phyloP scores from a whole-genome alignment of 2,113 vertebrate genomes.

The Ophiodon elongatus region DNA sequence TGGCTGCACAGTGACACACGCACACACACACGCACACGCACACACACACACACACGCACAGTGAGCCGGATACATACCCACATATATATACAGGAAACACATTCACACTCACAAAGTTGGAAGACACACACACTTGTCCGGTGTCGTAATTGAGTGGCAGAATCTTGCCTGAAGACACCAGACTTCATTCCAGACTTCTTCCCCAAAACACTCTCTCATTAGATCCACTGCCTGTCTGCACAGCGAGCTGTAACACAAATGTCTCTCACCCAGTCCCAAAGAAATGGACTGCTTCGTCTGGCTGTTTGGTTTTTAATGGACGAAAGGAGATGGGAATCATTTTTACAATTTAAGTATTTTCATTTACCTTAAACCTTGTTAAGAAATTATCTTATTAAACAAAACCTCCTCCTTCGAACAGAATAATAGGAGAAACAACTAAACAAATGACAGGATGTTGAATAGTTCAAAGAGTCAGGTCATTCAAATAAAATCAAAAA shows the following conservation, averaged over 20 bases:
- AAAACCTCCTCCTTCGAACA: no score
- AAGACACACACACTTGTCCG: conserved; percentile 51
- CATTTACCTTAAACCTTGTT: neutral
- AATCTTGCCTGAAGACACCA: conserved; percentile 64
- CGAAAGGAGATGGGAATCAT: neutral
- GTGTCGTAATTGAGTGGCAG: conserved; percentile 64
- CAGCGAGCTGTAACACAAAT: conserved; percentile 22
- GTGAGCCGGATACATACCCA: neutral
- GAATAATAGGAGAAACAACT: no score
- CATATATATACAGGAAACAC: conserved; percentile 1
- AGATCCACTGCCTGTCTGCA: conserved; percentile 39
- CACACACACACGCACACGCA: neutral
- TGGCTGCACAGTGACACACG: conserved; percentile 39
- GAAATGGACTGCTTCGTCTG: neutral
- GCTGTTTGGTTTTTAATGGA: conserved; percentile 1
- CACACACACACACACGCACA: conserved; percentile 16
- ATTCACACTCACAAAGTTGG: neutral
- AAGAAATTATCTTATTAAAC: neutral
- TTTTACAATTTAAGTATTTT: neutral
- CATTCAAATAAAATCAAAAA: no score
- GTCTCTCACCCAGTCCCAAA: neutral
- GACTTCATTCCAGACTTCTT: conserved; percentile 57
- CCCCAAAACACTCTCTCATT: conserved; percentile 58
- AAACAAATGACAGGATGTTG: no score
- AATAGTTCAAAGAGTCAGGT: no score